Evolutionary conservation across 2,797 vertebrate species (phyloP).

Genomic region (Sphaeramia orbicularis): DNA sequence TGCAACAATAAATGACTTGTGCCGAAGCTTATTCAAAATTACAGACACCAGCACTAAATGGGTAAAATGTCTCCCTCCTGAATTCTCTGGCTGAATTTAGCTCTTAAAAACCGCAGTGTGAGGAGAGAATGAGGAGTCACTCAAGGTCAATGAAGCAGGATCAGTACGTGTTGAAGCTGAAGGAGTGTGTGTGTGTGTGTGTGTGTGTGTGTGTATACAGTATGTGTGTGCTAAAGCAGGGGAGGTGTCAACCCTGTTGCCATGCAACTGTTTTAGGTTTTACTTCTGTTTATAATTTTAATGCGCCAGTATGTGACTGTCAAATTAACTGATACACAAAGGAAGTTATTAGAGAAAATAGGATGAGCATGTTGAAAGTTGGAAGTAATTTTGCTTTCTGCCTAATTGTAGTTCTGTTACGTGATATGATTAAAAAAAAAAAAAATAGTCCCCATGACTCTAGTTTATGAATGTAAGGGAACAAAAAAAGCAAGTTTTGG

Average conservation of each 20-base stretch:
- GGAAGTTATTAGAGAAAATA: neutral
- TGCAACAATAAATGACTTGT: neutral
- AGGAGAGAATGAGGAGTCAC: slow-evolving; percentile 13
- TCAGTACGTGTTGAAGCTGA: neutral
- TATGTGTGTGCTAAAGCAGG: too few species aligned
- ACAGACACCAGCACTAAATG: neutral
- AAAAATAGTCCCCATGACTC: too few species aligned
- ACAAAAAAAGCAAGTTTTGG: too few species aligned
- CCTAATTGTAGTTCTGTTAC: neutral
- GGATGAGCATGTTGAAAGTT: neutral
- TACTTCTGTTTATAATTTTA: neutral
- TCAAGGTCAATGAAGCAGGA: slow-evolving; percentile 7
- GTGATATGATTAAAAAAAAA: neutral
- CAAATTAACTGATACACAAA: neutral
- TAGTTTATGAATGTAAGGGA: too few species aligned
- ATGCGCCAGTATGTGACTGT: neutral
- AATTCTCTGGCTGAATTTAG: neutral
- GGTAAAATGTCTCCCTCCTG: neutral
- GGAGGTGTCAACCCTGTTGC: neutral
- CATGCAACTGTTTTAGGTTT: slow-evolving; percentile 5
- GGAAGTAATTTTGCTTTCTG: neutral
- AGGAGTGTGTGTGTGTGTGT: neutral
- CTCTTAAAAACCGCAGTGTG: neutral
- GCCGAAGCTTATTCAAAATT: neutral
- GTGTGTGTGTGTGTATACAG: neutral